A percentile compares a stretch with the other conserved stretches of the same genome.
phyloP scores from a whole-genome alignment of 2,888 invertebrate genomes.

The Yponomeuta sedellus region DNA sequence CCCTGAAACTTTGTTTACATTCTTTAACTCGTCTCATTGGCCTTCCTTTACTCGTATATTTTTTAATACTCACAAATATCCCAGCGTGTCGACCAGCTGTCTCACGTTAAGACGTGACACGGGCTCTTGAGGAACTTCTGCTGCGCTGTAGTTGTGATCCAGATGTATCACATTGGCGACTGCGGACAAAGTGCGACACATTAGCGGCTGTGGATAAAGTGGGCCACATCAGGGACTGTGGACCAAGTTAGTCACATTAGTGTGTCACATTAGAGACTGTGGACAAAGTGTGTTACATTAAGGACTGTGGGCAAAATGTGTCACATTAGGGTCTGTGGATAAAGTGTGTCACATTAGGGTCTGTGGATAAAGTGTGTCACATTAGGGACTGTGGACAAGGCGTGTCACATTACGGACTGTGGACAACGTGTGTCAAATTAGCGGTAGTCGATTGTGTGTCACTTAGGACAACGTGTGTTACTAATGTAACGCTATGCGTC shows the following conservation, averaged over 20 bases:
- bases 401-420: no score
- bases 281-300: constrained; percentile 19
- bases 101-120: constrained; percentile 63
- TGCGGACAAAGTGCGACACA: constrained; percentile 26
- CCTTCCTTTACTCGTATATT: background rate
- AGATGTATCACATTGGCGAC: constrained; percentile 50
- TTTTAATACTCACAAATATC: constrained; percentile 57
- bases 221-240: constrained; percentile 36
- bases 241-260: background rate
- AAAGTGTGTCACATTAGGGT: constrained; percentile 14
- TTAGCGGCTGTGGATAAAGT: constrained; percentile 48
- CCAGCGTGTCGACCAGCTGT: constrained; percentile 62
- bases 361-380: no score
- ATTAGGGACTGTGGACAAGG: no score
- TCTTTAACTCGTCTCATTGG: no score
- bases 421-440: no score
- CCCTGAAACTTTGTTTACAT: no score
- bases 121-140: constrained; percentile 28
- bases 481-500: no score
- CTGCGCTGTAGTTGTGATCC: constrained; percentile 60
- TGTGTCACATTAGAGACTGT: constrained; percentile 33
- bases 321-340: constrained; percentile 37
- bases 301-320: constrained; percentile 52
- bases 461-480: no score
- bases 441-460: no score